Conservation (phyloP, 2,797 vertebrate genomes). For the Atherinosoma microstoma region DNA sequence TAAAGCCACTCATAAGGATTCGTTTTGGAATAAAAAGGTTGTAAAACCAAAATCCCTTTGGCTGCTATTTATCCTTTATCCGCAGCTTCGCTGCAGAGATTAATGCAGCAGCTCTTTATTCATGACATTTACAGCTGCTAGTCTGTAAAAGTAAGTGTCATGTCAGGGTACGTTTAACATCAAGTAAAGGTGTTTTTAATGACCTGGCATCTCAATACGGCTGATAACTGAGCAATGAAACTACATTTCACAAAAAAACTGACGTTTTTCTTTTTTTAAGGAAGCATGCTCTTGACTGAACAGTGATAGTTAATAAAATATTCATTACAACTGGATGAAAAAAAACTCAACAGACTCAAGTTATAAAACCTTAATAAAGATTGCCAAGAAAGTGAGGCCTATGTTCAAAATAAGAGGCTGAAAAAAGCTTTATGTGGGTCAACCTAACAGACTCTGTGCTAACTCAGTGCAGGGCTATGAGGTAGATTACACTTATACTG, state of each 20-base stretch:
- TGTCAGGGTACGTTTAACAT: constrained; percentile 12
- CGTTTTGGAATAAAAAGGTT: too few relatives aligned
- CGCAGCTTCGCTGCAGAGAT: not conserved
- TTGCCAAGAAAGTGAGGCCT: not conserved
- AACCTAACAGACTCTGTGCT: not conserved
- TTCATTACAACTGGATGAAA: not conserved
- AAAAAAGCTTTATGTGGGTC: not conserved
- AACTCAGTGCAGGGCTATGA: not conserved
- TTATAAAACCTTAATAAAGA: not conserved
- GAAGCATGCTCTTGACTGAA: not conserved
- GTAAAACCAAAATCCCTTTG: not conserved
- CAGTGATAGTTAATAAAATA: not conserved
- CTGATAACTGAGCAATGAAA: not conserved
- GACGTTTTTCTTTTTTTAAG: not conserved
- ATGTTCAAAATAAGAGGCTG: not conserved
- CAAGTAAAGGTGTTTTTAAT: constrained; percentile 10
- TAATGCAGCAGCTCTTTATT: constrained; percentile 5
- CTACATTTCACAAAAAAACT: not conserved
- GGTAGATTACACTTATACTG: not conserved
- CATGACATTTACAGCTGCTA: constrained; percentile 12
- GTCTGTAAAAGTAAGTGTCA: constrained; percentile 12
- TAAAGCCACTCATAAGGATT: not conserved
- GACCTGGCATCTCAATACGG: not conserved
- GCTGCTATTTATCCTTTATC: not conserved
- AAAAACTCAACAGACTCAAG: not conserved